Evolutionary conservation across 2,888 invertebrate species (phyloP).

Genomic region (Cosmia pyralina): DNA sequence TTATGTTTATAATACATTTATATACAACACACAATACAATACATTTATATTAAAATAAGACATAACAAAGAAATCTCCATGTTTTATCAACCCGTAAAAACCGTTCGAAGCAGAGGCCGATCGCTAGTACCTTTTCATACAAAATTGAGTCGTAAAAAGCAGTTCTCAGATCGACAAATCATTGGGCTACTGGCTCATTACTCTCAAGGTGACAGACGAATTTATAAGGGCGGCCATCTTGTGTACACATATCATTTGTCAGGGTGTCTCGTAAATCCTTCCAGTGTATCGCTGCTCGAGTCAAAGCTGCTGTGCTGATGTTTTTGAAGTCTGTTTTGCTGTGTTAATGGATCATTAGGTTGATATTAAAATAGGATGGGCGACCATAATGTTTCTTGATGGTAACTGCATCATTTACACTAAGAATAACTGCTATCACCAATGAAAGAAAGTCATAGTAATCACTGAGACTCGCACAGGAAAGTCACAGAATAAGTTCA

Average conservation of each 20-base stretch:
- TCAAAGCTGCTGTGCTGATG: slow-evolving; percentile 24
- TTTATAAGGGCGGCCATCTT: slow-evolving; percentile 74
- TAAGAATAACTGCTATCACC: neutral
- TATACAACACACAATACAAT: too few relatives aligned
- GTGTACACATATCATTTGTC: slow-evolving; percentile 73
- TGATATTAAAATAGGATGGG: slow-evolving; percentile 39
- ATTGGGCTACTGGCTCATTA: slow-evolving; percentile 76
- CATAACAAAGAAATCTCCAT: neutral
- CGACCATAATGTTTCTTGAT: neutral
- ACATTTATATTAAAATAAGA: neutral
- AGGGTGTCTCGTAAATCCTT: slow-evolving; percentile 64
- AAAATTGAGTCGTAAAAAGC: slow-evolving; percentile 66
- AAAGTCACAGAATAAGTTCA: too few relatives aligned
- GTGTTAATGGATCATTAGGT: slow-evolving; percentile 51
- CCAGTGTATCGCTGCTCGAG: slow-evolving; percentile 49
- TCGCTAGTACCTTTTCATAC: slow-evolving; percentile 20
- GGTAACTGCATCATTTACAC: neutral
- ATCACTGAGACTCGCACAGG: too few relatives aligned
- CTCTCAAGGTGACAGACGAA: slow-evolving; percentile 77
- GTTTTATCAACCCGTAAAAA: neutral
- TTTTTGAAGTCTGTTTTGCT: slow-evolving; percentile 51
- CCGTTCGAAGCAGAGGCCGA: neutral
- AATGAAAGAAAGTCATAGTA: too few relatives aligned
- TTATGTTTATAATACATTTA: too few relatives aligned
- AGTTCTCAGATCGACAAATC: slow-evolving; percentile 66